phyloP scores from a whole-genome alignment of 64 coral and sea anemone species.

The Montipora foliosa region DNA sequence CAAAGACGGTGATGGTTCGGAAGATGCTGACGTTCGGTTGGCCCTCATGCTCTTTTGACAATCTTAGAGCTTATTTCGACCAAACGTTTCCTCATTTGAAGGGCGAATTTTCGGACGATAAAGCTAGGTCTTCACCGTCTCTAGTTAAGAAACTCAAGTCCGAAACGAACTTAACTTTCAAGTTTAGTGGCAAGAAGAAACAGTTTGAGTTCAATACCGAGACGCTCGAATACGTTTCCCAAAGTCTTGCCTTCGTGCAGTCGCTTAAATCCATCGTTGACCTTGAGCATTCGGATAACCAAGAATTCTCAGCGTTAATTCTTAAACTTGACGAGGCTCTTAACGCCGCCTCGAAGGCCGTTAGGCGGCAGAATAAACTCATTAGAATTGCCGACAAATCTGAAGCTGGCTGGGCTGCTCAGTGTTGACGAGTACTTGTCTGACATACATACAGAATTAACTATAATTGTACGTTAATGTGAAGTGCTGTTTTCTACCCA shows the following conservation, averaged over 20 bases:
- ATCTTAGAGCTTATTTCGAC: background rate
- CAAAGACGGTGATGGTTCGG: too few species aligned
- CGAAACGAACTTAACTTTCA: constrained; percentile 1
- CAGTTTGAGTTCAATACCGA: background rate
- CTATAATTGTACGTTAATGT: background rate
- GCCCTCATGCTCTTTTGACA: too few species aligned
- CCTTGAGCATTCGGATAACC: background rate
- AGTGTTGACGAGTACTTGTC: background rate
- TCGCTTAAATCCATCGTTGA: background rate
- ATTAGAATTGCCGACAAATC: background rate
- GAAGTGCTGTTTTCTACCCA: too few species aligned
- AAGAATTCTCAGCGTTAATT: background rate
- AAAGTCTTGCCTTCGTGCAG: background rate
- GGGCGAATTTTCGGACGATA: background rate
- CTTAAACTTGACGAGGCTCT: constrained; percentile 3
- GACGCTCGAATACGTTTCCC: background rate
- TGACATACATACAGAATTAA: background rate
- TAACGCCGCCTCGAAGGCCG: background rate
- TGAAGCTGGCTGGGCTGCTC: background rate
- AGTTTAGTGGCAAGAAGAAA: background rate
- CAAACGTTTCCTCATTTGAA: background rate
- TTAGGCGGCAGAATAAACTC: background rate
- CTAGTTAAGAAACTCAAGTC: background rate
- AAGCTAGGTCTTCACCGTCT: background rate
- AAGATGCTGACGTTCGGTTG: too few species aligned